Conservation (phyloP, 1,140 invertebrate species). For the Drosophila kanapiae region DNA sequence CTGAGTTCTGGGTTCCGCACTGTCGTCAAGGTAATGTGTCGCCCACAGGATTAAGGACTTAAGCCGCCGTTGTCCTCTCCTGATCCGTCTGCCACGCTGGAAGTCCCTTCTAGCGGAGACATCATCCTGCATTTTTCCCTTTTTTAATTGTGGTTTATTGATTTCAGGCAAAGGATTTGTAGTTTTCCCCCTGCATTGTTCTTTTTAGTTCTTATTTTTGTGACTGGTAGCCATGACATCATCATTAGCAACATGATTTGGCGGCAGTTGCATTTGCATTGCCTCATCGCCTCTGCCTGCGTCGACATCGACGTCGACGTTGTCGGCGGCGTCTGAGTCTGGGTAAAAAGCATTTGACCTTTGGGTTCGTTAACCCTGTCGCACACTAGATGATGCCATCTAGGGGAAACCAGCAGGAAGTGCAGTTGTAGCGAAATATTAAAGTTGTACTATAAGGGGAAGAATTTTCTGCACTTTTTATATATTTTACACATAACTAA, state of each 20-base stretch:
- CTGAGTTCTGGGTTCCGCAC: slow-evolving; percentile 10
- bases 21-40: slow-evolving; percentile 76
- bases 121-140: slow-evolving; percentile 1
- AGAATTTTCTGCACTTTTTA: background rate
- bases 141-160: slow-evolving; percentile 42
- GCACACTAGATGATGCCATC: slow-evolving; percentile 60
- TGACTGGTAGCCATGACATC: slow-evolving; percentile 63
- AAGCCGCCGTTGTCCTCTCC: slow-evolving; percentile 28
- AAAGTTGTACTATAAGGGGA: background rate
- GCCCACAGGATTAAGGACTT: slow-evolving; percentile 70
- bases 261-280: slow-evolving; percentile 52
- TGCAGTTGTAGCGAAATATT: background rate
- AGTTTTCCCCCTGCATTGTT: background rate
- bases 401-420: slow-evolving; percentile 4
- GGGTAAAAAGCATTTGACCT: slow-evolving; percentile 69
- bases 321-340: slow-evolving; percentile 38
- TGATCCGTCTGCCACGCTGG: slow-evolving; percentile 29
- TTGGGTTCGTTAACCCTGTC: slow-evolving; percentile 67
- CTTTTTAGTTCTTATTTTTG: background rate
- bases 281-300: slow-evolving; percentile 34
- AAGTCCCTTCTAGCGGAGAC: background rate
- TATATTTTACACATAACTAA: background rate
- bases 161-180: slow-evolving; percentile 15
- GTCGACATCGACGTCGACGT: slow-evolving; percentile 13
- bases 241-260: slow-evolving; percentile 47